phyloP scores from a whole-genome alignment of 1,140 invertebrate genomes.

The Maconellicoccus hirsutus region DNA sequence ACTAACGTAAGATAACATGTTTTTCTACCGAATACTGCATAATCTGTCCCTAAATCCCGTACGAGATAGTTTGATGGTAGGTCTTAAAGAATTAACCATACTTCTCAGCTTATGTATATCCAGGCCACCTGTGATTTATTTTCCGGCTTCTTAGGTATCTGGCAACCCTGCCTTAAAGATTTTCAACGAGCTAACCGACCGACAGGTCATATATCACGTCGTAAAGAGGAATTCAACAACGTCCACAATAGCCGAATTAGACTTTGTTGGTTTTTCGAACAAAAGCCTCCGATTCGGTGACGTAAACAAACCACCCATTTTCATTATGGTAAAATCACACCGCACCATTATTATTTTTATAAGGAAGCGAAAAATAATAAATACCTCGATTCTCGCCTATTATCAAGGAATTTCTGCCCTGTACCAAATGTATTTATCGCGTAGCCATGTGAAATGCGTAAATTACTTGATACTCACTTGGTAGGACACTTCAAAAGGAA shows the following conservation, averaged over 20 bases:
- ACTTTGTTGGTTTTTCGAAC: conserved; percentile 21
- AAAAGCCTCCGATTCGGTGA: not conserved
- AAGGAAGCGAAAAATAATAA: no score
- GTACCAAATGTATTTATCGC: no score
- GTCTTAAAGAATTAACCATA: not conserved
- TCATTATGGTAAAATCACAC: not conserved
- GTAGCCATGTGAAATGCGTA: no score
- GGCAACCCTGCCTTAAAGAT: not conserved
- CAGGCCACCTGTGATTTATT: not conserved
- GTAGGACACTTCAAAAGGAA: no score
- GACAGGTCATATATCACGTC: conserved; percentile 17
- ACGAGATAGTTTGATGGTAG: not conserved
- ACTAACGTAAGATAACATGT: not conserved
- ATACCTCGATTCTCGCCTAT: no score
- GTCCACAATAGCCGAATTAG: conserved; percentile 18
- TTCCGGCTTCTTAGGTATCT: not conserved
- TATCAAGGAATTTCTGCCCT: no score
- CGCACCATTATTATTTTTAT: no score
- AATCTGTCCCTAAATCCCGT: conserved; percentile 3
- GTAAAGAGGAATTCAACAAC: conserved; percentile 4
- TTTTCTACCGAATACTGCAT: not conserved
- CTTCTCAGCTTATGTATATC: not conserved
- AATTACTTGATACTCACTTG: no score
- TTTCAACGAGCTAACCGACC: not conserved
- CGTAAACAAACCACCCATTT: conserved; percentile 15